Evolutionary conservation across 2,797 vertebrate genomes (phyloP).

Genomic region (Lagorchestes hirsutus): DNA sequence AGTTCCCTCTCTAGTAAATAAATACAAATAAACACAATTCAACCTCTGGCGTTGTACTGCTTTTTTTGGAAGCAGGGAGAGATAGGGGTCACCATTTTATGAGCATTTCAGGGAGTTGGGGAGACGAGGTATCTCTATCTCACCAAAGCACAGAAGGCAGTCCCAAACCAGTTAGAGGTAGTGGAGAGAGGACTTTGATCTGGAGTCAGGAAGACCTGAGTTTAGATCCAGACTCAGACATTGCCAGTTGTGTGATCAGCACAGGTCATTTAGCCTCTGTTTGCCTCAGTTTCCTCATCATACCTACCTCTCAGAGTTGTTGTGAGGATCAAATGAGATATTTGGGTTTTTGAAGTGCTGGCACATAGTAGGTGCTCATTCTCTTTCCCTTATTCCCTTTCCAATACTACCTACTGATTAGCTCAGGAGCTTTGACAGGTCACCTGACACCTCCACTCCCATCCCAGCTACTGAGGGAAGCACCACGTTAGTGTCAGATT

Average conservation of each 20-base stretch:
- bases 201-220: not conserved
- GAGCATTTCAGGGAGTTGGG: not conserved
- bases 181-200: not conserved
- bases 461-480: not conserved
- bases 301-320: not conserved
- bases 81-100: not conserved
- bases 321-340: not conserved
- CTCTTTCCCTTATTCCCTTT: not conserved
- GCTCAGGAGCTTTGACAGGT: not conserved
- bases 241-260: not conserved
- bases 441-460: not conserved
- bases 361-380: not conserved
- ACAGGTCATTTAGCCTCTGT: not conserved
- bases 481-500: not conserved
- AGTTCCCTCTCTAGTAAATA: not conserved
- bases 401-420: not conserved
- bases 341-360: not conserved
- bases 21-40: not conserved
- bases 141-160: not conserved
- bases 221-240: not conserved
- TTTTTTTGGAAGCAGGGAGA: too few relatives aligned
- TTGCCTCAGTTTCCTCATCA: not conserved
- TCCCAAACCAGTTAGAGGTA: not conserved
- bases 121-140: not conserved
- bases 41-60: not conserved